Percentiles rank a stretch among this genome's conserved stretches.
Conservation (phyloP, 2,113 vertebrate species). For the Cebidichthys violaceus region DNA sequence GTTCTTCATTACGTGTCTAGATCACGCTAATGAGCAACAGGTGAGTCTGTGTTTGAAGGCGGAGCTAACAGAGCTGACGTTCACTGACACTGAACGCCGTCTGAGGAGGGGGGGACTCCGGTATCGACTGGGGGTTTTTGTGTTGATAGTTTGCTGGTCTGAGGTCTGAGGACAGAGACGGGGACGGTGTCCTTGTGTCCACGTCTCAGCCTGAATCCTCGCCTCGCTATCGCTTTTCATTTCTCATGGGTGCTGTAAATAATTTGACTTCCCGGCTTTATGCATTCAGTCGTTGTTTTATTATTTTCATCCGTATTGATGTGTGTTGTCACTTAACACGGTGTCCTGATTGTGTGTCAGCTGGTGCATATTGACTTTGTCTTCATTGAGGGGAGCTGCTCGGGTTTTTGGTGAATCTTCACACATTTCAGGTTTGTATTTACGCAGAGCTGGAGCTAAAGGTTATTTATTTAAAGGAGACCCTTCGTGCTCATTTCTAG, state of each 20-base stretch:
- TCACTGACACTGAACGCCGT: slow-evolving; percentile 7
- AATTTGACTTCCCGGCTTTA: slow-evolving; percentile 21
- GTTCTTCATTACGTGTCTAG: too few relatives aligned
- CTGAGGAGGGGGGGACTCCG: slow-evolving; percentile 57
- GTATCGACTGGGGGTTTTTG: slow-evolving; percentile 46
- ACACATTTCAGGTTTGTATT: neutral
- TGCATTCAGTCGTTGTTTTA: slow-evolving; percentile 33
- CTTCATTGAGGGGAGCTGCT: slow-evolving; percentile 1
- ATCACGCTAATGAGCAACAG: slow-evolving; percentile 28
- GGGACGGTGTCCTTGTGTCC: too few relatives aligned
- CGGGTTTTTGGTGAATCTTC: slow-evolving; percentile 11
- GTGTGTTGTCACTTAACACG: slow-evolving; percentile 19
- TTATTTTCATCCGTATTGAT: slow-evolving; percentile 40
- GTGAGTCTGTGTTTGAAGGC: slow-evolving; percentile 2
- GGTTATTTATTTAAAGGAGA: neutral
- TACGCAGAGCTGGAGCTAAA: neutral
- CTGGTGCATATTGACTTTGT: slow-evolving; percentile 42
- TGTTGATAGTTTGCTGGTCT: slow-evolving; percentile 62
- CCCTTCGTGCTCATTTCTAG: too few relatives aligned
- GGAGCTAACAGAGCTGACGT: neutral
- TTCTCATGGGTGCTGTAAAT: slow-evolving; percentile 44
- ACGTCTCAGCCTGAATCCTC: slow-evolving; percentile 25
- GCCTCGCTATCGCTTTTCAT: slow-evolving; percentile 28
- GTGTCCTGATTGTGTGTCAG: slow-evolving; percentile 12
- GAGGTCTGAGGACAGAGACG: too few relatives aligned